Evolutionary conservation across 2,113 vertebrate species (phyloP), one percentile per base, ranked within the genome.

Genomic region (Xenopus borealis): DNA sequence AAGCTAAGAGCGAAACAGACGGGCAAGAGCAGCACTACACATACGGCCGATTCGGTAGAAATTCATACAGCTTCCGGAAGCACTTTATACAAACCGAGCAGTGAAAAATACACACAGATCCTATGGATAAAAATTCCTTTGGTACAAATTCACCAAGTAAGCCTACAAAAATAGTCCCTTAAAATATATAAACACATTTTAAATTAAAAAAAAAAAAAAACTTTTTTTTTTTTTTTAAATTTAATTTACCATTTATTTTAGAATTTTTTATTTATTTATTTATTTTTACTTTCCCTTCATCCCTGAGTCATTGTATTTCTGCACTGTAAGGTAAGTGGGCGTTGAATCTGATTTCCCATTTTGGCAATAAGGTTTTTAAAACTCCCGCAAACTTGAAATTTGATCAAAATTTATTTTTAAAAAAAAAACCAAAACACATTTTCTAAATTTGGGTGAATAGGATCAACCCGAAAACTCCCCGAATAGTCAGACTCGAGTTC

Each of bases 91-190:
- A 79, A 27, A 81, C 73, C 62, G 74, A 69, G 75, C 77, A 17
- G 69, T 72, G 47, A 77, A 68, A 61, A 69, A 81, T 80, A 70
- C 66, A 76, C 62, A 76, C 50, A n/a, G 11, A 18, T 57, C 81
- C 78, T 77, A 83, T 75, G 85, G 82, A 83, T 85, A 83, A 78
- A 80, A 61, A 78, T 81, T 71, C 63, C 75, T 75, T 33, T 68
- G 82, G 72, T 82, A 79, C 80, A 45, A 79, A 58, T 79, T 65
- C 62, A 79, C 83, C 80, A 69, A 64, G 59, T 61, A 69, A 76
- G 74, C 74, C 74, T 76, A 76, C 67, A 50, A 85, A 86, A 78
- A 78, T 78, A 83, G 82, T 90, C 87, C 87, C 85, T 79, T 83
- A 80, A 72, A 84, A 81, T 72, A 78, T 72, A 78, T 81, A 79